Evolutionary conservation across 53 echinoderm and acorn worm species (phyloP).

Genomic region (Astropecten irregularis): DNA sequence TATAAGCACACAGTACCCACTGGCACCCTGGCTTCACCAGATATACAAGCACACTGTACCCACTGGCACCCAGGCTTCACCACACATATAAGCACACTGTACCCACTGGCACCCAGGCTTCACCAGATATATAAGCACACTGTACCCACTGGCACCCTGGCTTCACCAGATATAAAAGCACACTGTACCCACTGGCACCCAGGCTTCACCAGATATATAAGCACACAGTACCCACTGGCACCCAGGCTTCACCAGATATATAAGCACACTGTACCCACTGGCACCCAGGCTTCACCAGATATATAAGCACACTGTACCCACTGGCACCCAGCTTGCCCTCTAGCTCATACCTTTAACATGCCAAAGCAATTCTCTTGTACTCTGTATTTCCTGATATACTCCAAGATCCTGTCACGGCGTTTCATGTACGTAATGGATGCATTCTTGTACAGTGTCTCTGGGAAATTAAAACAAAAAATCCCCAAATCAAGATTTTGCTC

Average conservation of each 20-base stretch:
- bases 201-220: too few relatives aligned
- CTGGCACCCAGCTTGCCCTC: too few relatives aligned
- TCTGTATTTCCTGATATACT: conserved; percentile 7
- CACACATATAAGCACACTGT: too few relatives aligned
- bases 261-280: neutral
- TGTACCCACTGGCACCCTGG: neutral
- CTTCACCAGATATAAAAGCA: neutral
- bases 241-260: neutral
- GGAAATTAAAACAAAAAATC: neutral
- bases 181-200: neutral
- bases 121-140: too few relatives aligned
- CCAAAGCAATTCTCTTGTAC: conserved; percentile 24
- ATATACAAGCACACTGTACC: too few relatives aligned
- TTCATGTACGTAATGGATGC: neutral
- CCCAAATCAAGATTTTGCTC: neutral
- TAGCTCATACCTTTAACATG: conserved; percentile 56
- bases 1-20: too few relatives aligned
- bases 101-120: too few relatives aligned
- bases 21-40: too few relatives aligned
- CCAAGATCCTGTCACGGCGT: conserved; percentile 29
- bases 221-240: neutral
- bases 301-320: too few relatives aligned
- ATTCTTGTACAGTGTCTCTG: neutral
- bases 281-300: too few relatives aligned
- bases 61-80: too few relatives aligned